Conservation (phyloP, 2,888 invertebrate genomes). For the Zootermopsis nevadensis region DNA sequence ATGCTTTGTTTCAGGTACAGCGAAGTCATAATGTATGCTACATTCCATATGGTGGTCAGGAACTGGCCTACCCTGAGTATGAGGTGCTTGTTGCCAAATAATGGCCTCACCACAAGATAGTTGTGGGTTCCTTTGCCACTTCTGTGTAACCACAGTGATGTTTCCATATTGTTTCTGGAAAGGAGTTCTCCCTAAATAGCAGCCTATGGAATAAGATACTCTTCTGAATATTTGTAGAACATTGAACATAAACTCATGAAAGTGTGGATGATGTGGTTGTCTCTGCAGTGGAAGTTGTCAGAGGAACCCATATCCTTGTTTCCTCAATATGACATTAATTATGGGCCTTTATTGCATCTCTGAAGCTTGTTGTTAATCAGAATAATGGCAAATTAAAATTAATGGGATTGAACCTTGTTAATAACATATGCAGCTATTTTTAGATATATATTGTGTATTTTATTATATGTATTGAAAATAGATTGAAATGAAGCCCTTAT, state of each 20-base stretch:
- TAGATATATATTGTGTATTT: background rate
- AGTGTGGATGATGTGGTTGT: background rate
- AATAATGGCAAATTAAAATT: background rate
- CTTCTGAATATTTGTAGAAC: too few species aligned
- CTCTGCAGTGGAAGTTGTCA: background rate
- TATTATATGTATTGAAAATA: background rate
- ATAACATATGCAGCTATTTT: background rate
- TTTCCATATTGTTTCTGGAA: background rate
- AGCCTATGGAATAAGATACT: too few species aligned
- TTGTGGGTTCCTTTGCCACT: background rate
- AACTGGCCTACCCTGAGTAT: conserved; percentile 82
- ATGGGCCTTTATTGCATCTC: background rate
- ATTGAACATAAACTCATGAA: background rate
- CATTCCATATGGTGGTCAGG: conserved; percentile 85
- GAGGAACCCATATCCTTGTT: background rate
- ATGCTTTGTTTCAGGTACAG: conserved; percentile 69
- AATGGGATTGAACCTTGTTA: background rate
- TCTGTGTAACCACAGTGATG: background rate
- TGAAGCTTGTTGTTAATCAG: background rate
- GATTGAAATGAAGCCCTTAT: background rate
- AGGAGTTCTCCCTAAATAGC: background rate
- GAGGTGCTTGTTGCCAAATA: conserved; percentile 75
- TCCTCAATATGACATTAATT: background rate
- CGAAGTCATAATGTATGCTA: conserved; percentile 84
- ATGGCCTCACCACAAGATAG: conserved; percentile 22